Evolutionary conservation across 2,113 vertebrate genomes (phyloP).

Genomic region (Lampris megalopsis): DNA sequence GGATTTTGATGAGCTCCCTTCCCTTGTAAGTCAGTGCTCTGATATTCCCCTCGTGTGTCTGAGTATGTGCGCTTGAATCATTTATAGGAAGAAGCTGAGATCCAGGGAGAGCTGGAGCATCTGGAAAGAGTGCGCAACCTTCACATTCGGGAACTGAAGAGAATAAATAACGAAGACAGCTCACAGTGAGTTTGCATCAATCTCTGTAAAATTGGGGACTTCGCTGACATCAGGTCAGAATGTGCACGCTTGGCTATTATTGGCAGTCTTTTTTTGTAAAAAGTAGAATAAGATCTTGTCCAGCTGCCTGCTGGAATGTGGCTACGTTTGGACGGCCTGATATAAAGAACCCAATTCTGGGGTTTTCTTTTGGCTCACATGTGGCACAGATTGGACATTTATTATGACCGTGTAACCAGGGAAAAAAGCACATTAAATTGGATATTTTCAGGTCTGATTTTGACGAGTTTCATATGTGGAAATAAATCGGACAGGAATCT

Average conservation of each 20-base stretch:
- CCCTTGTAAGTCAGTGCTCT: conserved; percentile 49
- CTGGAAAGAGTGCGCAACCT: conserved; percentile 99
- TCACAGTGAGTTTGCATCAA: conserved; percentile 90
- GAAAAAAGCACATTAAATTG: no score
- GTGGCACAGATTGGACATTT: no score
- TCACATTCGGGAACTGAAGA: conserved; percentile 99
- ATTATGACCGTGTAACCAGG: no score
- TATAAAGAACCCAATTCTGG: no score
- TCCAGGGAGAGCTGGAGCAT: conserved; percentile 98
- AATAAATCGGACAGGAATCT: no score
- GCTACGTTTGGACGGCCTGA: no score
- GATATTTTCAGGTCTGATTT: no score
- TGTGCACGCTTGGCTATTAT: conserved; percentile 12
- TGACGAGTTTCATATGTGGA: no score
- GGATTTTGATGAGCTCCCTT: conserved; percentile 59
- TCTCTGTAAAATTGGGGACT: conserved; percentile 45
- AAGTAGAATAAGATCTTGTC: no score
- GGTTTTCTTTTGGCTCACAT: no score
- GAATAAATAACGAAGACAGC: conserved; percentile 99
- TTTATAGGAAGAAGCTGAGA: conserved; percentile 99
- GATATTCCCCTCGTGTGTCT: conserved; percentile 55
- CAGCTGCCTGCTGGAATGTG: no score
- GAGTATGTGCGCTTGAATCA: conserved; percentile 67
- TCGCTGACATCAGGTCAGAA: conserved; percentile 35
- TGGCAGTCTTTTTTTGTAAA: not conserved